Base-by-base conservation (phyloP, 2,888 invertebrate species). In the Apodemia zela region DNA sequence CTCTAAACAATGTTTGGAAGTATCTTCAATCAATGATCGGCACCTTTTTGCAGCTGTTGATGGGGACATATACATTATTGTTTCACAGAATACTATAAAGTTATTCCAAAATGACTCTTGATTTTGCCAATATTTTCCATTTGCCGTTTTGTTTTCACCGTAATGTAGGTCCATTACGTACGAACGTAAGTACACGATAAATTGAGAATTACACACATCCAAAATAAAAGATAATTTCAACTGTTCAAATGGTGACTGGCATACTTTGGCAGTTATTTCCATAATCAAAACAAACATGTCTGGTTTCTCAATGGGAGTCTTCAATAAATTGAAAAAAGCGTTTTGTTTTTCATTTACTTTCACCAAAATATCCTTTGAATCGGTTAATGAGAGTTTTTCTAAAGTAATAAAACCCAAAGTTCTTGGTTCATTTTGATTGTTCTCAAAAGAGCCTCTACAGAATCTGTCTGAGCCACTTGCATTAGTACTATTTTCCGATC, bases 161-260 rank as follows among this genome's bases (percentile, higher is more conserved):
- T 81, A 84, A 0, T 86, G 87, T 47, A 89, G 73, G 59, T 88
- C 81, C 72, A 81, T 77, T 62, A 89, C 69, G 68, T 85, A 89
- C 57, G 73, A 76, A 33, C 76, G 76, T 10, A 89, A 71, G 64
- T 73, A 73, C 8, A 66, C 63, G 8, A 87, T 76, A 66, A 85
- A 87, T 49, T 77, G 73, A 0, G 89, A 81, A 70, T 85, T 82
- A 68, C 85, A 86, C 21, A 85, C 72, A 21, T 84, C 80, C 17
- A 85, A 64, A 25, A 89, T 71, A 49, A 87, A 68, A 65, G 77
- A 79, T 2, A 76, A 68, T 75, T 86, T 88, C 10, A 83, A 69
- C 62, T 82, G 80, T 35, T 81, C 78, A 65, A 87, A 88, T 0
- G 84, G 72, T 0, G 85, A 80, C 54, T 73, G 72, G 59, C 82